Evolutionary conservation across 2,797 vertebrate genomes (phyloP).

Genomic region (Enteromius viviparus): DNA sequence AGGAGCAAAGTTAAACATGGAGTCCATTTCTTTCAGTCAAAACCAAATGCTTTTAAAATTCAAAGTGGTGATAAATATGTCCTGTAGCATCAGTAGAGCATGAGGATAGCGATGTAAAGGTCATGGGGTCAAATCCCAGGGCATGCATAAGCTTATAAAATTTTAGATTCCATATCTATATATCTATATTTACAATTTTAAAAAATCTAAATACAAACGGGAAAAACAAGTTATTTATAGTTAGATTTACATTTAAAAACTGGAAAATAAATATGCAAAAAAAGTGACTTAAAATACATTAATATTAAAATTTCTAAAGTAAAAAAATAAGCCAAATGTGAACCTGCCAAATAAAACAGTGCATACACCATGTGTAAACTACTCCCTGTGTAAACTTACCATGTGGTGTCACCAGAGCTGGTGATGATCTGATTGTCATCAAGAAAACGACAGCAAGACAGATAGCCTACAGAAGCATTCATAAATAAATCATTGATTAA

Average conservation of each 20-base stretch:
- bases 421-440: conserved; percentile 88
- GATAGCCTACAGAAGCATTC: conserved; percentile 74
- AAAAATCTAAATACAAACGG: too few relatives aligned
- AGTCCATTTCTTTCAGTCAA: not conserved
- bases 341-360: not conserved
- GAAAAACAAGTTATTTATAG: too few relatives aligned
- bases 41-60: not conserved
- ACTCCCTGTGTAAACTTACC: conserved; percentile 74
- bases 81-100: not conserved
- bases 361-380: too few relatives aligned
- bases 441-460: conserved; percentile 88
- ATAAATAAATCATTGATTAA: not conserved
- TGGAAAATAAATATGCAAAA: not conserved
- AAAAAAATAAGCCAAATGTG: not conserved
- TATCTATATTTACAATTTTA: too few relatives aligned
- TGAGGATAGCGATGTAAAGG: not conserved
- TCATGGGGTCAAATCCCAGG: not conserved
- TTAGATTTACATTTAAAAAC: too few relatives aligned
- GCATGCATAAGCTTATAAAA: not conserved
- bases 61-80: not conserved
- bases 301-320: too few relatives aligned
- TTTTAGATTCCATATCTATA: too few relatives aligned
- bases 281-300: too few relatives aligned
- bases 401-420: conserved; percentile 88
- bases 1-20: not conserved